Base-by-base conservation (phyloP, 2,888 invertebrate species). In the Tetragnatha montana region DNA sequence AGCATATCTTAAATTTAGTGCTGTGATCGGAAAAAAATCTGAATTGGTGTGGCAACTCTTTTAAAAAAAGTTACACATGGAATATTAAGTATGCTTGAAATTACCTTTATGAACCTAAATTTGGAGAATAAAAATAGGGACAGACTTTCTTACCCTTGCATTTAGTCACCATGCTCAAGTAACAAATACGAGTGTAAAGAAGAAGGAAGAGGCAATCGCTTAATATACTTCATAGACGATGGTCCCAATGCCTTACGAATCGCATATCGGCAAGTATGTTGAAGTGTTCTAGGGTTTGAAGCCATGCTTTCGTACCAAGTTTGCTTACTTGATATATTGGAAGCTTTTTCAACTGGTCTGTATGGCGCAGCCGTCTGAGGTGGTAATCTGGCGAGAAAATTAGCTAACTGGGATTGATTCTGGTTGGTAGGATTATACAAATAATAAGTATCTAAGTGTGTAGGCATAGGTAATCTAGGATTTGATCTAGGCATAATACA, bases 181-280 rank as follows among this genome's bases (percentile, higher is more conserved):
- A 92, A 85, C 51, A 93, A 91, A 78, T 93, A 93, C 51, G 92
- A 92, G 87, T 92, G 93, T 71, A 93, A 91, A 7, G 92, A 91
- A 17, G 89, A 90, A 3, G 93, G 93, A 71, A 93, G 91, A 1
- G 93, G 93, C 51, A 93, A 91, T n/a, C 89, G 85, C 47, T 91
- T 91, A 60, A 93, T 92, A 35, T 92, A 91, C 22, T 92, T 83
- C 8, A 93, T 91, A 68, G 93, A 90, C 71, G 91, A 80, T 2
- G 91, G 90, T 0, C 93, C 93, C 75, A 93, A 89, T 12, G 92
- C 86, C 21, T 92, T 81, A 3, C 93, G 91, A 8, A 93, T 92
- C 6, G 92, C 90, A 91, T 92, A 93, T 10, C 93, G 91, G 89
- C 93, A 93, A 78, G 92, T 92, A 91, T 93, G 93, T 91, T 93